Base-by-base conservation (phyloP, 2,888 invertebrate genomes). In the Cylloceria caligata region DNA sequence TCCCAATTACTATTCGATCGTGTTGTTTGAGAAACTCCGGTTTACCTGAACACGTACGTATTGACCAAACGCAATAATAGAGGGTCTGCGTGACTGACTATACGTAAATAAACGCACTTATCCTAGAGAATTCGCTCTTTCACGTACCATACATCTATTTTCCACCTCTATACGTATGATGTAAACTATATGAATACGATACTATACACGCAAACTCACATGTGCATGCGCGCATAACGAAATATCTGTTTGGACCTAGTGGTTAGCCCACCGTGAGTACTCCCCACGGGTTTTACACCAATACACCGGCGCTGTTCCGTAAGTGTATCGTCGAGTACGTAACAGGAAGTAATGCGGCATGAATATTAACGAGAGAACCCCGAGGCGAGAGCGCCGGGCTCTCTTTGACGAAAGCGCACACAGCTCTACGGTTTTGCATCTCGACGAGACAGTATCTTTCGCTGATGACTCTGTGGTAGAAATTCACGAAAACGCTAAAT, bases 261-360 rank as follows among this genome's bases (percentile, higher is more conserved):
- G 42, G n/a, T 69, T 69, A 64, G 73, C 80, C 47, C 67, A 65
- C 39, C 78, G 27, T 55, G 73, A 45, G 7, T 67, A 60, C 19
- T 16, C 3, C 60, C 30, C 62, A 36, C 65, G 74, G 42, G 21
- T 64, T 69, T n/a, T 3, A 69, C 49, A 65, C 65, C 49, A 42
- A 55, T 64, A 79, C 42, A 69, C 34, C 36, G 27, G 30, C 39
- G 75, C 73, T 71, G 86, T 85, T 78, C 85, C 81, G 82, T 87
- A 88, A 88, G 87, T 87, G 86, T 88, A 87, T 87, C 87, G 86
- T 87, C 83, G 87, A 87, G 86, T 87, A 88, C 87, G 87, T 85
- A 87, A 88, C 88, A 88, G 88, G 89, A 88, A 88, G 88, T 88
- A 89, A 88, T 85, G 86, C 84, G 83, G 84, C 85, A 86, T 88